Evolutionary conservation across 92 coral and sea anemone genomes (phyloP).

Genomic region (Palythoa grandiflora): DNA sequence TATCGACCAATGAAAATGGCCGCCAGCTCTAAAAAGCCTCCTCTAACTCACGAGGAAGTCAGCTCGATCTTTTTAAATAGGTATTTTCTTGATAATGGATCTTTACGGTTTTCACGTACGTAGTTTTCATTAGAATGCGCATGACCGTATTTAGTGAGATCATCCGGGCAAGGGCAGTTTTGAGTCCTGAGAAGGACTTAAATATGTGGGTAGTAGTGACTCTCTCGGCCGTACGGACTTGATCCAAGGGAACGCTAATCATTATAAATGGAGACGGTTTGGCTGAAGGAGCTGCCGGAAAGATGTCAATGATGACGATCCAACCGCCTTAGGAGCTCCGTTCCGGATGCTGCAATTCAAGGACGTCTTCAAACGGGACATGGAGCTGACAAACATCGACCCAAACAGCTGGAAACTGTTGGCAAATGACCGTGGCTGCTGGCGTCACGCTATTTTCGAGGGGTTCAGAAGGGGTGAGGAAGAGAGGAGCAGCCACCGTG

Average conservation of each 20-base stretch:
- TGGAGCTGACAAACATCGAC: too few species aligned
- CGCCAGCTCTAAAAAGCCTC: conserved; percentile 96
- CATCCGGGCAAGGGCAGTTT: too few species aligned
- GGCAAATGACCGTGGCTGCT: too few species aligned
- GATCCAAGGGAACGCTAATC: conserved; percentile 9
- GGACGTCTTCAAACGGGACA: too few species aligned
- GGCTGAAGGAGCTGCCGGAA: conserved; percentile 6
- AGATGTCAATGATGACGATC: background rate
- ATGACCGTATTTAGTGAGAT: too few species aligned
- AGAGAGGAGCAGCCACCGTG: too few species aligned
- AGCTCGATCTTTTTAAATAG: conserved; percentile 97
- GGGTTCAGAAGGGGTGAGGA: too few species aligned
- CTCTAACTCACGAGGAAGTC: conserved; percentile 93
- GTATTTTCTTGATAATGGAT: conserved; percentile 48
- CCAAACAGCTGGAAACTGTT: too few species aligned
- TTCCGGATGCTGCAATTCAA: background rate
- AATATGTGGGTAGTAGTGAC: background rate
- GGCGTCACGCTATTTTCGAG: too few species aligned
- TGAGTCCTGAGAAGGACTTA: too few species aligned
- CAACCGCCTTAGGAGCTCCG: conserved; percentile 15
- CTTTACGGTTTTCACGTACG: too few species aligned
- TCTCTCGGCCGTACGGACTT: conserved; percentile 6
- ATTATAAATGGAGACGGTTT: conserved; percentile 3
- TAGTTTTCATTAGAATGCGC: too few species aligned
- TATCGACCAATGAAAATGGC: conserved; percentile 98